phyloP scores from a whole-genome alignment of 2,113 vertebrate species.

The Nicator chloris region DNA sequence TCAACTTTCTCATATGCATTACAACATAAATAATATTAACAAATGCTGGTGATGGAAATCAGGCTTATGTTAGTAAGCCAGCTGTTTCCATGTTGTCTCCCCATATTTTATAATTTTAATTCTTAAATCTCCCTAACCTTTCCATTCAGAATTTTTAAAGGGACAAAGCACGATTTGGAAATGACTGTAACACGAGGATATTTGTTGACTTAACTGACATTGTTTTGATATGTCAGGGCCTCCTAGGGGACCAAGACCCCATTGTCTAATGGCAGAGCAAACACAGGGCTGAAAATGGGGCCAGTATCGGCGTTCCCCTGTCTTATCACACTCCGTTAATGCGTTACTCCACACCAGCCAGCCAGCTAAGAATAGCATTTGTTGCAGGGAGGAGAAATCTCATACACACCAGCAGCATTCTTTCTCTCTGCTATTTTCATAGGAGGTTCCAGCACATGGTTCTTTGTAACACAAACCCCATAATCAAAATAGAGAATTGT shows the following conservation, averaged over 20 bases:
- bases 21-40: neutral
- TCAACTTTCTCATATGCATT: neutral
- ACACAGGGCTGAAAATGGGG: slow-evolving; percentile 13
- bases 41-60: neutral
- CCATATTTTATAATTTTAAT: neutral
- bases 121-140: neutral
- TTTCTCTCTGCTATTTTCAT: neutral
- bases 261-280: slow-evolving; percentile 40
- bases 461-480: neutral
- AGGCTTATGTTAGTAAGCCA: neutral
- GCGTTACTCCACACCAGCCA: neutral
- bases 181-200: neutral
- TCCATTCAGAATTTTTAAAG: neutral
- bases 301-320: neutral
- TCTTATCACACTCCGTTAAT: slow-evolving; percentile 43
- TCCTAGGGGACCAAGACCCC: slow-evolving; percentile 1
- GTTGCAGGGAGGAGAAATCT: neutral
- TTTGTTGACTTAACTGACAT: slow-evolving; percentile 39
- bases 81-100: neutral
- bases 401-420: neutral
- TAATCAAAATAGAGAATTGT: neutral
- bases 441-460: neutral
- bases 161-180: neutral
- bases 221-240: slow-evolving; percentile 1
- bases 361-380: neutral